Evolutionary conservation across 1,140 invertebrate species (phyloP).

Genomic region (Drosophila kepulauana): DNA sequence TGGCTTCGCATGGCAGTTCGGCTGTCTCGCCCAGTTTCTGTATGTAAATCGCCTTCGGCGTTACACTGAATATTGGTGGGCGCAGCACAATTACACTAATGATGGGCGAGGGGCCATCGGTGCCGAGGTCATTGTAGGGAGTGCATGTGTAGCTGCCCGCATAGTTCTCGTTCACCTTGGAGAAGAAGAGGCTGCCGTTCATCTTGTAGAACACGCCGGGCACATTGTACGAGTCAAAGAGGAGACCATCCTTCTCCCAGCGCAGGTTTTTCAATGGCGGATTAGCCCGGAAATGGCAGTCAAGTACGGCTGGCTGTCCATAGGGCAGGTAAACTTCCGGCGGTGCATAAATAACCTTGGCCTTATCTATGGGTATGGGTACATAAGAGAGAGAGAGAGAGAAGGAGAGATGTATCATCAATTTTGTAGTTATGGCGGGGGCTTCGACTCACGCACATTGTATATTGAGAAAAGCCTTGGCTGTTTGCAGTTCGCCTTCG

Average conservation of each 20-base stretch:
- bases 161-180: slow-evolving; percentile 91
- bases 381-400: too few species aligned
- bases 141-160: slow-evolving; percentile 95
- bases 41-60: slow-evolving; percentile 93
- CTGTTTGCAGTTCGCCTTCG: slow-evolving; percentile 92
- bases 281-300: slow-evolving; percentile 97
- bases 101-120: slow-evolving; percentile 92
- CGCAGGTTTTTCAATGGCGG: slow-evolving; percentile 96
- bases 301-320: slow-evolving; percentile 95
- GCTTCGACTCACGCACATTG: slow-evolving; percentile 90
- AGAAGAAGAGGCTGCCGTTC: slow-evolving; percentile 95
- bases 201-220: slow-evolving; percentile 93
- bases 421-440: not conserved
- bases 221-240: slow-evolving; percentile 96
- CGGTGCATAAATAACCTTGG: slow-evolving; percentile 95
- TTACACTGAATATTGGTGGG: slow-evolving; percentile 91
- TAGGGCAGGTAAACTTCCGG: slow-evolving; percentile 94
- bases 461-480: slow-evolving; percentile 96
- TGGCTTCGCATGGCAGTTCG: slow-evolving; percentile 93
- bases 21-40: slow-evolving; percentile 92
- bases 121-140: slow-evolving; percentile 95
- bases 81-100: slow-evolving; percentile 96
- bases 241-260: slow-evolving; percentile 97
- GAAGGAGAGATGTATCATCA: not conserved
- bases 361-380: slow-evolving; percentile 89